A percentile compares a stretch with the other conserved stretches of the same genome.
Evolutionary conservation across 2,113 vertebrate genomes (phyloP).

Genomic region (Solenodon paradoxus): DNA sequence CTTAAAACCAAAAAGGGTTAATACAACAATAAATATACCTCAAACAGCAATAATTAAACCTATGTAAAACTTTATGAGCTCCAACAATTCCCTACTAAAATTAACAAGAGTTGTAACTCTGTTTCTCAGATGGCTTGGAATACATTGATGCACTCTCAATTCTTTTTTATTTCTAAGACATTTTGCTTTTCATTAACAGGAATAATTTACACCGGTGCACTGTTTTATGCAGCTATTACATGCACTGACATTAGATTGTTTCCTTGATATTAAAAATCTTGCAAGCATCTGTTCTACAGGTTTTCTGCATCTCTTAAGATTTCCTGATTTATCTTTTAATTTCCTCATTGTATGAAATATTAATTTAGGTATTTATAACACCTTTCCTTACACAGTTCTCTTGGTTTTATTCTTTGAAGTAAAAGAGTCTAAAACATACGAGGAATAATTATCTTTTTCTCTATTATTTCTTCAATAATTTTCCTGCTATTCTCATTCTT

Average conservation of each 20-base stretch:
- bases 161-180: not conserved
- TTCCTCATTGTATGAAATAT: not conserved
- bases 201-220: not conserved
- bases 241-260: not conserved
- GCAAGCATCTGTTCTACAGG: not conserved
- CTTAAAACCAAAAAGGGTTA: not conserved
- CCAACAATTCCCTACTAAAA: not conserved
- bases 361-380: not conserved
- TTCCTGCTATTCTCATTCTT: not conserved
- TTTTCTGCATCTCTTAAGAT: not conserved
- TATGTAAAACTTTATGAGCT: conserved; percentile 12
- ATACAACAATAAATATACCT: not conserved
- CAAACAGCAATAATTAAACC: not conserved
- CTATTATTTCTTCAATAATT: not conserved
- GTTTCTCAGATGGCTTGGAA: not conserved
- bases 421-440: not conserved
- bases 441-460: not conserved
- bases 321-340: not conserved
- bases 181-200: not conserved
- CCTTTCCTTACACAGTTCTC: not conserved
- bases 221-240: not conserved
- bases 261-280: not conserved
- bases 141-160: not conserved
- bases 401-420: not conserved
- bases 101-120: not conserved